phyloP scores from a whole-genome alignment of 64 coral and sea anemone genomes.

The Montipora efflorescens region DNA sequence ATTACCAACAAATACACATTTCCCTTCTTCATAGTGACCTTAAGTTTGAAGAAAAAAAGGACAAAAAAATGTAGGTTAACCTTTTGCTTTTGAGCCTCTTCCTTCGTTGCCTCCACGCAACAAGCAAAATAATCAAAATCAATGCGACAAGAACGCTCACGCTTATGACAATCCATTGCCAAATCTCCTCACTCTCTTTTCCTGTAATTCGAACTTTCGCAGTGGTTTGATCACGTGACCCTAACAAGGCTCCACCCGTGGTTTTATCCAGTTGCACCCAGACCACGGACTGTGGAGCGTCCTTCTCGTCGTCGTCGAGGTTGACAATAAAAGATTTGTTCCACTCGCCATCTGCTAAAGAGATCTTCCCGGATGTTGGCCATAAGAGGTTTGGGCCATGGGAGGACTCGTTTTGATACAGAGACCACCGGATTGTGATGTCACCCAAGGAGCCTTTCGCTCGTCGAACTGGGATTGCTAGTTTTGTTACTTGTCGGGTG shows the following conservation, averaged over 20 bases:
- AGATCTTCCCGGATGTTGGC: slow-evolving; percentile 73
- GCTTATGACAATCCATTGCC: slow-evolving; percentile 61
- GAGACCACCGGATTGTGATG: slow-evolving; percentile 72
- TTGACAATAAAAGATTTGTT: slow-evolving; percentile 70
- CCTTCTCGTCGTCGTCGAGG: slow-evolving; percentile 46
- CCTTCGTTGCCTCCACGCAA: not conserved
- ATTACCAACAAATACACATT: too few relatives aligned
- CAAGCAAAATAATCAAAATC: not conserved
- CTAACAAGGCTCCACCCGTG: slow-evolving; percentile 73
- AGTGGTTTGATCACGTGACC: slow-evolving; percentile 58
- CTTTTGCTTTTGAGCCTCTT: not conserved
- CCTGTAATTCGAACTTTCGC: slow-evolving; percentile 64
- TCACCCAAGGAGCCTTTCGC: slow-evolving; percentile 77
- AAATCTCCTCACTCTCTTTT: not conserved
- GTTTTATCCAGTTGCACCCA: slow-evolving; percentile 48
- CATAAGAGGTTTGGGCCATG: slow-evolving; percentile 47
- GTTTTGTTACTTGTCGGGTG: slow-evolving; percentile 44
- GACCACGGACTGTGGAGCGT: slow-evolving; percentile 32
- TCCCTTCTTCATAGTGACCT: too few relatives aligned
- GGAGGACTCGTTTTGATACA: slow-evolving; percentile 60
- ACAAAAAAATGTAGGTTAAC: not conserved
- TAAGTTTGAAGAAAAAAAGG: too few relatives aligned
- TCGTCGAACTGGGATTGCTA: slow-evolving; percentile 79
- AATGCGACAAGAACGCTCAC: not conserved
- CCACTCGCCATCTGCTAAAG: slow-evolving; percentile 74